Conservation (phyloP, 2,797 vertebrate species). For the Dicrostonyx torquatus region DNA sequence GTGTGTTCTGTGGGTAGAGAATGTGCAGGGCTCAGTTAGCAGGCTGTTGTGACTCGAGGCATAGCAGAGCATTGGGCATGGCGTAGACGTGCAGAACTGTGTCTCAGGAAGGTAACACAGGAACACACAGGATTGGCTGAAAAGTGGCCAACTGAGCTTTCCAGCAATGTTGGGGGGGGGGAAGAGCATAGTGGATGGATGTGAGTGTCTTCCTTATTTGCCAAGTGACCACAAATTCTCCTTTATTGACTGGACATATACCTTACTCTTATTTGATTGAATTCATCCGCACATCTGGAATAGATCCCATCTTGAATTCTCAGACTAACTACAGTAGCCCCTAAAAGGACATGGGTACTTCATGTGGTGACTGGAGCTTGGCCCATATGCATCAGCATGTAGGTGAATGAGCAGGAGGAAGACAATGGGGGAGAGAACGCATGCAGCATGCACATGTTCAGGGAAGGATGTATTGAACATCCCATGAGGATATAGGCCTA, state of each 20-base stretch:
- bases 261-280: not conserved
- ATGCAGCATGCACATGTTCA: accelerated
- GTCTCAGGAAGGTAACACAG: accelerated
- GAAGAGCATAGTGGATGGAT: too few species aligned
- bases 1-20: not conserved
- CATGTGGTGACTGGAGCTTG: not conserved
- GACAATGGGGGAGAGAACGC: not conserved
- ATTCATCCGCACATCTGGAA: not conserved
- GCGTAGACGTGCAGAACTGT: not conserved
- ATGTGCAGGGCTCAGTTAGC: not conserved
- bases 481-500: not conserved
- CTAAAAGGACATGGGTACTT: not conserved
- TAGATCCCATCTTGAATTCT: not conserved
- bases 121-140: accelerated
- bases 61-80: not conserved
- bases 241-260: not conserved
- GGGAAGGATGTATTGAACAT: not conserved
- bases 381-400: accelerated
- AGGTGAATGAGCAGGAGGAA: not conserved
- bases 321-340: not conserved
- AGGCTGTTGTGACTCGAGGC: too few species aligned
- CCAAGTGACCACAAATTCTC: too few species aligned
- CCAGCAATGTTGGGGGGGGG: not conserved
- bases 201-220: not conserved
- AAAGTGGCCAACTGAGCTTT: not conserved